Evolutionary conservation across 2,888 invertebrate genomes (phyloP).

Genomic region (Ophion slaviceki): DNA sequence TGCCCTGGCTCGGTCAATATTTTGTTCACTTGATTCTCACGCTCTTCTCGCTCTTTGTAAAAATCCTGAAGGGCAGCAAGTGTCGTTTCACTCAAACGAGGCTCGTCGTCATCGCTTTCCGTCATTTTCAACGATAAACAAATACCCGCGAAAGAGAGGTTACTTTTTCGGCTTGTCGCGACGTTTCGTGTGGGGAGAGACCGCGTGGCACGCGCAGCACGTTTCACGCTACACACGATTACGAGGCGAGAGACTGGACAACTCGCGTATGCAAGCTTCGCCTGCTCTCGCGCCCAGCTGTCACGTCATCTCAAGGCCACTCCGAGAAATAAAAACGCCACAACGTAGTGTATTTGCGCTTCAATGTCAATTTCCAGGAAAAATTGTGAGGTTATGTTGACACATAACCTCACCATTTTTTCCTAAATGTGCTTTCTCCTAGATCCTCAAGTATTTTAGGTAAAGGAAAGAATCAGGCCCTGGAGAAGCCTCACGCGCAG

Average conservation of each 20-base stretch:
- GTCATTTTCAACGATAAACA: constrained; percentile 67
- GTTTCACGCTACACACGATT: neutral
- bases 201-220: neutral
- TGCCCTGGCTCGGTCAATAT: constrained; percentile 65
- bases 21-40: constrained; percentile 85
- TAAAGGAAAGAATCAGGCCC: too few species aligned
- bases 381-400: too few species aligned
- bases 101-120: constrained; percentile 85
- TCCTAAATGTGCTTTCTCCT: too few species aligned
- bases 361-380: too few species aligned
- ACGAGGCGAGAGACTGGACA: neutral
- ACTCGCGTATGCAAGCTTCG: too few species aligned
- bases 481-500: too few species aligned
- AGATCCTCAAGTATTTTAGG: too few species aligned
- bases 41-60: constrained; percentile 88
- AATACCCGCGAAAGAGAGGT: neutral
- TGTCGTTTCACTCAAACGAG: constrained; percentile 88
- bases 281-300: too few species aligned
- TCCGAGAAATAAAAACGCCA: too few species aligned
- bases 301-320: too few species aligned
- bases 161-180: neutral
- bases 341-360: too few species aligned
- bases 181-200: neutral
- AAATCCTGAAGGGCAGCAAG: constrained; percentile 91
- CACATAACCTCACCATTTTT: too few species aligned